Evolutionary conservation across 2,113 vertebrate species (phyloP).

Genomic region (Rhombomys opimus): DNA sequence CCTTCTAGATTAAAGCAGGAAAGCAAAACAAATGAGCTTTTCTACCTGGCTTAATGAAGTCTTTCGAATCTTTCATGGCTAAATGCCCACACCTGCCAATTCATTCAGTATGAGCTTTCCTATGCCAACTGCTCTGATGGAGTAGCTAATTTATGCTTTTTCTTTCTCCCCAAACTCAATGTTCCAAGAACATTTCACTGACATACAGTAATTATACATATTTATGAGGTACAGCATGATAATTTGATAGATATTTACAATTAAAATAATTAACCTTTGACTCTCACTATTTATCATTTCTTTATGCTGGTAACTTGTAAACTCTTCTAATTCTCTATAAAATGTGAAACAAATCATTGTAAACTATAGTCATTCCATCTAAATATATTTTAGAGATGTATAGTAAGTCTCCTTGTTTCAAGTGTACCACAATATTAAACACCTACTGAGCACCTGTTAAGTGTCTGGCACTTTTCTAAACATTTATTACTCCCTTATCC

Average conservation of each 20-base stretch:
- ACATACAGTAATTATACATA: neutral
- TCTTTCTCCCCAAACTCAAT: neutral
- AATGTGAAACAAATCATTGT: neutral
- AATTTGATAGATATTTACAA: neutral
- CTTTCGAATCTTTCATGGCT: neutral
- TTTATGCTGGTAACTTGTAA: neutral
- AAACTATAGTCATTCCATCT: neutral
- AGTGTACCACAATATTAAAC: neutral
- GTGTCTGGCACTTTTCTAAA: neutral
- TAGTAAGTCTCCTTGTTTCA: neutral
- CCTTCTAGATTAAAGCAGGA: neutral
- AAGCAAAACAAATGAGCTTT: constrained; percentile 8
- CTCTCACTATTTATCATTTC: neutral
- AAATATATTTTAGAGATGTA: neutral
- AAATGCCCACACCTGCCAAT: neutral
- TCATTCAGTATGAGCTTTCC: neutral
- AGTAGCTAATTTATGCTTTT: neutral
- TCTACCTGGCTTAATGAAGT: neutral
- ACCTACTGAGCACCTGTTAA: neutral
- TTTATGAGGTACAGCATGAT: neutral
- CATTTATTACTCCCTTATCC: neutral
- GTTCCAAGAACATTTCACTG: constrained; percentile 24
- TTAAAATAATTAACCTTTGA: neutral
- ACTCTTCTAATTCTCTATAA: neutral
- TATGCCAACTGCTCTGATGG: neutral